Evolutionary conservation across 2,888 invertebrate genomes (phyloP), one percentile per base, ranked within the genome.

Genomic region (Halictus quadricinctus): DNA sequence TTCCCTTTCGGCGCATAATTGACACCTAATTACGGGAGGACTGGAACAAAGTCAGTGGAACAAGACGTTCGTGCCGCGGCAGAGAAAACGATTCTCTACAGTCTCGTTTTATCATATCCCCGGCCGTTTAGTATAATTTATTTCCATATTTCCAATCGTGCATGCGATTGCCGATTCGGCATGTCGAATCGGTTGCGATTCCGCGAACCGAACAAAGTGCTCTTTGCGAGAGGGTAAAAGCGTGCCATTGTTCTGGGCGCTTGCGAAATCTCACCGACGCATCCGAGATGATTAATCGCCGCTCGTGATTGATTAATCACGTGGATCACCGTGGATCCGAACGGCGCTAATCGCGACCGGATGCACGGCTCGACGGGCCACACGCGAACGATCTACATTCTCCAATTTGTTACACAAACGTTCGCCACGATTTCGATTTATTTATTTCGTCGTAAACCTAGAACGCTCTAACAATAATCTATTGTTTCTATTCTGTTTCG

Each of bases 261-360:
- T 87, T 86, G 72, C 72, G 80, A 83, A 85, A 85, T 87, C 58
- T 64, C 69, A 76, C 75, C 69, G 69, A 84, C 76, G 76, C 85
- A 85, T 85, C 80, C 46, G 18, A 72, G 73, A 84, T 88, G 86
- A 90, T 90, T 88, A 90, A 89, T 86, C 83, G 80, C 21, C 36
- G 29, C 29, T 12, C 54, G 58, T 79, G 76, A 84, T 83, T 87
- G 90, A 90, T 90, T 84, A 85, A 88, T 88, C 75, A 29, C 29
- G 84, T 25, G 73, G 72, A 72, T 50, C 70, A 21, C 64, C 64
- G 64, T 72, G 66, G 50, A 83, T 80, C 80, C 84, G 80, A 86
- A 72, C 25, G 41, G 69, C 18, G 64, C 77, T 80, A 86, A 86
- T 86, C 76, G 79, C 69, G 80, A 80, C 85, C 89, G 89, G 87